phyloP scores from a whole-genome alignment of 2,113 vertebrate genomes.

The Leucoraja erinaceus region DNA sequence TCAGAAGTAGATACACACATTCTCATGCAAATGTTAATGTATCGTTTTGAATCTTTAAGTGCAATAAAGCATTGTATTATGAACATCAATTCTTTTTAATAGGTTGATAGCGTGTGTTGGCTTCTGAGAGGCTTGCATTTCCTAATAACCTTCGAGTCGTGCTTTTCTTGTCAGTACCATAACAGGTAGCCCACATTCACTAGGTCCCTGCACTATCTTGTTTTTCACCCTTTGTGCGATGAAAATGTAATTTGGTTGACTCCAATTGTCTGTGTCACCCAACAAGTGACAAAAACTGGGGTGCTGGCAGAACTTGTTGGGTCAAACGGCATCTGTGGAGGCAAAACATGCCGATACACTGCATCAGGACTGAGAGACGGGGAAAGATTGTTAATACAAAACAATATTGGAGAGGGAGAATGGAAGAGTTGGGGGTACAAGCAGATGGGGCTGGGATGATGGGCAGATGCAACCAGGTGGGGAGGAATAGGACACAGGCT shows the following conservation, averaged over 20 bases:
- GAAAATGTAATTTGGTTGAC: not conserved
- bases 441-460: no score
- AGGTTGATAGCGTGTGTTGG: not conserved
- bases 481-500: no score
- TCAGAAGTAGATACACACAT: not conserved
- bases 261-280: not conserved
- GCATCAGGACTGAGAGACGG: no score
- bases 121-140: not conserved
- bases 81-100: no score
- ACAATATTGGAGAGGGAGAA: no score
- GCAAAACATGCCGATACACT: no score
- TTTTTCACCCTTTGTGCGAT: not conserved
- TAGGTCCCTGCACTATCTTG: not conserved
- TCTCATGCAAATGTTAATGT: constrained; percentile 19
- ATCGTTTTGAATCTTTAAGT: constrained; percentile 31
- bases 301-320: no score
- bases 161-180: not conserved
- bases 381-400: no score
- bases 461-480: no score
- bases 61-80: constrained; percentile 27
- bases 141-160: not conserved
- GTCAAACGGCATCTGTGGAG: no score
- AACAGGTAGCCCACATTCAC: not conserved
- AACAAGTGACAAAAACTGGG: not conserved
- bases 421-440: no score